Base-by-base conservation (phyloP, 2,888 invertebrate species). In the Stenodera caucasica region DNA sequence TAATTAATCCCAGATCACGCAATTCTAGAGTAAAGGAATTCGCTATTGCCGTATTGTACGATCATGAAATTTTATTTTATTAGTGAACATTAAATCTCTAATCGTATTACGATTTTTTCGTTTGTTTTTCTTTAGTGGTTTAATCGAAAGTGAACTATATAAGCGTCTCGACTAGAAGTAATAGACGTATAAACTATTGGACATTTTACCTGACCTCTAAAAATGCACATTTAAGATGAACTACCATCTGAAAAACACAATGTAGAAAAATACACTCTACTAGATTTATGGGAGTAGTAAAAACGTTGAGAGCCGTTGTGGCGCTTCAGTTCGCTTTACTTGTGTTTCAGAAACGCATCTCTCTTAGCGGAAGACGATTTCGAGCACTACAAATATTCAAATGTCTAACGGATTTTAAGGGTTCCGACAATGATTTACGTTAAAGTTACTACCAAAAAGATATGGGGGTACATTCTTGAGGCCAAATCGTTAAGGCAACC, bases 201-300 rank as follows among this genome's bases (percentile, higher is more conserved):
- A 23, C 49, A 30, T 18, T 37, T 60, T 74, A 74, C 74, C 63
- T 23, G 58, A 68, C 72, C 70, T 73, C 72, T 72, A 68, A 66
- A 70, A 68, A 67, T 71, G 72, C 69, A 72, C 72, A 74, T 73
- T 64, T 66, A 72, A 71, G 60, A 60, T 60, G 56, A 60, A 56
- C 37, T 51, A 51, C 26, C 18, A 33, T 55, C 33, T 55, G 37
- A 56, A 26, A 58, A 67, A 67, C 61, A 70, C 71, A 71, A 69
- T 69, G 71, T 71, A 70, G 67, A 70, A 70, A 70, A 71, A 70
- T 70, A 68, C 71, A 70, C 66, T 69, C 59, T 60, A 49, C 53
- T 60, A 65, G 67, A 72, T 74, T 74, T 72, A 72, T 72, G 63
- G 67, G 61, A n/a, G 68, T 70, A 65, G 71, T 73, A 65, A 66